Percentiles rank a stretch among this genome's conserved stretches.
Conservation (phyloP, 2,797 vertebrate species). For the Denticeps clupeoides region DNA sequence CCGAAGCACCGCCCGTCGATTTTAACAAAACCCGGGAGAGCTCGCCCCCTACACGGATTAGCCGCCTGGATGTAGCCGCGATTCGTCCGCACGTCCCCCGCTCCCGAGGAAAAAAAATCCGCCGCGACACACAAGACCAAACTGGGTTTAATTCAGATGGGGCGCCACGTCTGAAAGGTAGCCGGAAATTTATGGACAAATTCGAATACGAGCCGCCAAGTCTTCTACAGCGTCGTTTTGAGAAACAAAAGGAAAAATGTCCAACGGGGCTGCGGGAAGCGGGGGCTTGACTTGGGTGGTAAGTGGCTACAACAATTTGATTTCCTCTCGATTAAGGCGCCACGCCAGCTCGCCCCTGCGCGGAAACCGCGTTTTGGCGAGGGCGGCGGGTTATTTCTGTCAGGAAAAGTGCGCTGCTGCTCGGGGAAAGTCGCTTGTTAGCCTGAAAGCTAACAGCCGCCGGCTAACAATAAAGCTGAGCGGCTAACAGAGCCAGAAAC, state of each 20-base stretch:
- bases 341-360: too few species aligned
- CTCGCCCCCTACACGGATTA: conserved; percentile 22
- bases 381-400: background rate
- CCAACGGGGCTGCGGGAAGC: conserved; percentile 72
- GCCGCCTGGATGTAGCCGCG: conserved; percentile 18
- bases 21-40: conserved; percentile 65
- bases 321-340: too few species aligned
- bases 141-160: conserved; percentile 5
- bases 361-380: too few species aligned
- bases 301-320: conserved; percentile 48
- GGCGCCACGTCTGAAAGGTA: conserved; percentile 35
- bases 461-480: too few species aligned
- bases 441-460: too few species aligned
- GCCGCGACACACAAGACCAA: conserved; percentile 27
- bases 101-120: conserved; percentile 12
- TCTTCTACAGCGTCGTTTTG: conserved; percentile 27
- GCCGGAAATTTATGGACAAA: conserved; percentile 38
- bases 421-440: background rate
- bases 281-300: conserved; percentile 82
- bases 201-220: conserved; percentile 31
- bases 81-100: too few species aligned
- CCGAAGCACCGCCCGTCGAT: conserved; percentile 52
- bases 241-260: conserved; percentile 55
- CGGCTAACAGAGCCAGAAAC: too few species aligned
- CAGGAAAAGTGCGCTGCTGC: background rate